phyloP scores from a whole-genome alignment of 2,113 vertebrate genomes.

The Lontra canadensis region DNA sequence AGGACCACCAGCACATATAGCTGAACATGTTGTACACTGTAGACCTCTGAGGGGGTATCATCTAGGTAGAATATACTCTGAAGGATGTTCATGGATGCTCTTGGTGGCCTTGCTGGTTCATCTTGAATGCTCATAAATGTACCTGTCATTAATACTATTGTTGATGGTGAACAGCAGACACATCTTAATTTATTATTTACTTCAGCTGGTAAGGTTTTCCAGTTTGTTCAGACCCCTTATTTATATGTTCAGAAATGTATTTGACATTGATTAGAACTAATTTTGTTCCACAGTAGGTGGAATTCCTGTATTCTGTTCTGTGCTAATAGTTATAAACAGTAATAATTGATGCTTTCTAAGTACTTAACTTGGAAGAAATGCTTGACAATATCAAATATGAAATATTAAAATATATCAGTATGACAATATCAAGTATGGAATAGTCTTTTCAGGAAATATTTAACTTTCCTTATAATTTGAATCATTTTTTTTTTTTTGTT shows the following conservation, averaged over 20 bases:
- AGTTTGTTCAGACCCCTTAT: slow-evolving; percentile 30
- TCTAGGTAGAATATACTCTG: background rate
- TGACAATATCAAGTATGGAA: slow-evolving; percentile 44
- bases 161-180: slow-evolving; percentile 51
- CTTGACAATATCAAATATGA: slow-evolving; percentile 57
- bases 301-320: slow-evolving; percentile 53
- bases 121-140: background rate
- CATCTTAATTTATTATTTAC: slow-evolving; percentile 35
- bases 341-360: slow-evolving; percentile 78
- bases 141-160: background rate
- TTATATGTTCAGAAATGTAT: slow-evolving; percentile 59
- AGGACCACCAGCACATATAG: background rate
- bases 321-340: slow-evolving; percentile 66
- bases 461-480: slow-evolving; percentile 58
- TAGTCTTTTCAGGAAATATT: slow-evolving; percentile 61
- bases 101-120: background rate
- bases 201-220: slow-evolving; percentile 38
- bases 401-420: background rate
- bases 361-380: slow-evolving; percentile 74
- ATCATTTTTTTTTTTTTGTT: background rate
- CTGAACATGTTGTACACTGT: background rate
- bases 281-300: slow-evolving; percentile 56
- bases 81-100: background rate
- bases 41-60: background rate
- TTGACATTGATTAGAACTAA: slow-evolving; percentile 71